These are phyloP conservation scores for Norana najaformis DNA, from an alignment of 2,888 invertebrate genomes.

Conservation along the genomic window DNA sequence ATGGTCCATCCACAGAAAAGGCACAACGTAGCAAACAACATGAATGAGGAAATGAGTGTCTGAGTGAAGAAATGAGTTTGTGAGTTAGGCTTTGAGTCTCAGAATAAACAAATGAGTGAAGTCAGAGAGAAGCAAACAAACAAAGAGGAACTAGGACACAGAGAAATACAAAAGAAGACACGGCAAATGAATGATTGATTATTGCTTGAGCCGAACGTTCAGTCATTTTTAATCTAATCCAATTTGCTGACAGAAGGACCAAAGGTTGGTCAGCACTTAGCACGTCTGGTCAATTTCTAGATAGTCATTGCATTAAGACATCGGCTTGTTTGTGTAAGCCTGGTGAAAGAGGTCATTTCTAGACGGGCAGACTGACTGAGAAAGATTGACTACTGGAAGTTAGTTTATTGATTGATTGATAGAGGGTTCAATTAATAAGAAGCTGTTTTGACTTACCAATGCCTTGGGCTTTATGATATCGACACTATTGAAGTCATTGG, in stretches of 20 bases:
- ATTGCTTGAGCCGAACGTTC: not conserved
- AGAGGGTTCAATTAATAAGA: no score
- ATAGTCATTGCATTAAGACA: constrained; percentile 5
- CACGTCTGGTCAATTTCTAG: constrained; percentile 13
- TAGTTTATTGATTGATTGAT: no score
- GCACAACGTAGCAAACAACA: no score
- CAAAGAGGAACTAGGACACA: not conserved
- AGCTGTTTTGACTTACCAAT: no score
- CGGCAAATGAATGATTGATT: not conserved
- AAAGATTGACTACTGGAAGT: no score
- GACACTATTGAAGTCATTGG: no score
- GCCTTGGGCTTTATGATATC: no score
- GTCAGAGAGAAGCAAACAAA: not conserved
- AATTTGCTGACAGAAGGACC: not conserved
- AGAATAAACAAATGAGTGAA: not conserved
- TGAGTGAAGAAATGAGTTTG: not conserved
- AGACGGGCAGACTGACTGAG: no score
- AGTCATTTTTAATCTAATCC: not conserved
- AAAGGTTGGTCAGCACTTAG: not conserved
- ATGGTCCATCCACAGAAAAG: no score
- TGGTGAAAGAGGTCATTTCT: not conserved
- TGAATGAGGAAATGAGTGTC: not conserved
- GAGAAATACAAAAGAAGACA: not conserved
- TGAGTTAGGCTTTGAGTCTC: not conserved
- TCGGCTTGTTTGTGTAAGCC: not conserved